phyloP scores from a whole-genome alignment of 92 coral and sea anemone genomes.

The Parazoanthus darwini region DNA sequence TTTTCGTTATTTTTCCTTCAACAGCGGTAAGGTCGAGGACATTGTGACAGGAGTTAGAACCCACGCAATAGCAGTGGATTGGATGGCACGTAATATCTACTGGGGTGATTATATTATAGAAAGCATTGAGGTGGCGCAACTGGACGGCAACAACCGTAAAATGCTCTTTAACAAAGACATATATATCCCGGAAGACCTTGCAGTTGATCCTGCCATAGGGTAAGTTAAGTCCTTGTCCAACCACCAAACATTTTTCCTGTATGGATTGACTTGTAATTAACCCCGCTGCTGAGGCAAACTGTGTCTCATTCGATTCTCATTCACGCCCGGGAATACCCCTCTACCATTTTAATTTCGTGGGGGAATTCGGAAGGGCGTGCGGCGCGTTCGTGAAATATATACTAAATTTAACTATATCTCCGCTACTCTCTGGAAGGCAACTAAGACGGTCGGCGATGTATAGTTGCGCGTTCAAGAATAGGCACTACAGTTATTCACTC shows the following conservation, averaged over 20 bases:
- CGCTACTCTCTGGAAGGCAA: too few relatives aligned
- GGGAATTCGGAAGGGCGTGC: too few relatives aligned
- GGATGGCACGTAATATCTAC: constrained; percentile 23
- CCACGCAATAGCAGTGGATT: constrained; percentile 24
- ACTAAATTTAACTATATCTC: too few relatives aligned
- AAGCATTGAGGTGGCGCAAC: constrained; percentile 28
- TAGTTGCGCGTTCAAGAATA: too few relatives aligned
- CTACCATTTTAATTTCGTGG: too few relatives aligned
- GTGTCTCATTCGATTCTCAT: too few relatives aligned
- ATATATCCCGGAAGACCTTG: not conserved
- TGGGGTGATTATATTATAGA: not conserved
- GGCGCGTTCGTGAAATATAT: too few relatives aligned
- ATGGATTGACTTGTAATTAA: too few relatives aligned
- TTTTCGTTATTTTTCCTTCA: not conserved
- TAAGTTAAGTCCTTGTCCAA: not conserved
- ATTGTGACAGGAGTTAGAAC: not conserved
- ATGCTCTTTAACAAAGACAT: constrained; percentile 15
- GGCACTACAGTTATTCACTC: too few relatives aligned
- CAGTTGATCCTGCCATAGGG: constrained; percentile 28
- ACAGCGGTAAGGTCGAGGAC: constrained; percentile 21
- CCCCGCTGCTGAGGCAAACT: too few relatives aligned
- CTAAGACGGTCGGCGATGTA: too few relatives aligned
- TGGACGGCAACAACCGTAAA: constrained; percentile 7
- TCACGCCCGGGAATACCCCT: too few relatives aligned
- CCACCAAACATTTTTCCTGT: not conserved